Percentiles rank a stretch among this genome's conserved stretches.
Conservation (phyloP, 2,888 invertebrate species). For the Hypolimnas misippus region DNA sequence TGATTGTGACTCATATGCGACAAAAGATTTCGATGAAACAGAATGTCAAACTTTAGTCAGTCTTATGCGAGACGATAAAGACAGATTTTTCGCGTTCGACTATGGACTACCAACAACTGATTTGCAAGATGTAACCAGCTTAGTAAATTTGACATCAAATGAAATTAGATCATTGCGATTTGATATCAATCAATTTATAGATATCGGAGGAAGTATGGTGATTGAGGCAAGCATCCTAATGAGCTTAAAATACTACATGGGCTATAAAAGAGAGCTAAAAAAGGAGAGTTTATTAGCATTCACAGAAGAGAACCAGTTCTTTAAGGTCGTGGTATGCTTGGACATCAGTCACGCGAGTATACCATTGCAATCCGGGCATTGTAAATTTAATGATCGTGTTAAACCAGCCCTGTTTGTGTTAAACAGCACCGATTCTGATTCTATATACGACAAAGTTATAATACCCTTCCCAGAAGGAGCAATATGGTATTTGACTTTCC, state of each 20-base stretch:
- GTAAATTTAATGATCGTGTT: conserved; percentile 80
- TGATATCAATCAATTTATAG: conserved; percentile 87
- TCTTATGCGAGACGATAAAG: conserved; percentile 85
- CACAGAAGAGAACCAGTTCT: conserved; percentile 76
- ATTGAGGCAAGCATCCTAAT: conserved; percentile 88
- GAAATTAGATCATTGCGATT: conserved; percentile 88
- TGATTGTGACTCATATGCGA: conserved; percentile 67
- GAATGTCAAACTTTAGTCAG: conserved; percentile 61
- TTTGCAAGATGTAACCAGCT: conserved; percentile 85
- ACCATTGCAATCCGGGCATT: conserved; percentile 86
- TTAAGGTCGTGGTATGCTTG: conserved; percentile 85
- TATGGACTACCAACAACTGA: conserved; percentile 87
- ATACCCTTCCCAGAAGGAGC: conserved; percentile 94
- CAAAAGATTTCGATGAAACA: conserved; percentile 56
- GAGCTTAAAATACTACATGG: conserved; percentile 80
- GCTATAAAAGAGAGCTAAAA: conserved; percentile 63
- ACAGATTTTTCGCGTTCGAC: conserved; percentile 90
- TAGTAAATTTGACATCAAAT: conserved; percentile 87
- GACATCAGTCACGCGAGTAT: conserved; percentile 83
- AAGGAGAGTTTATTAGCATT: conserved; percentile 65
- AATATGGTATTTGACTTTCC: conserved; percentile 90
- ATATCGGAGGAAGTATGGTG: conserved; percentile 91
- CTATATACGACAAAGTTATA: conserved; percentile 85
- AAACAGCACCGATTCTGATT: conserved; percentile 86
- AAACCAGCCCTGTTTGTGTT: conserved; percentile 85